Evolutionary conservation across 1,140 invertebrate genomes (phyloP).

Genomic region (Eufriesea mexicana): DNA sequence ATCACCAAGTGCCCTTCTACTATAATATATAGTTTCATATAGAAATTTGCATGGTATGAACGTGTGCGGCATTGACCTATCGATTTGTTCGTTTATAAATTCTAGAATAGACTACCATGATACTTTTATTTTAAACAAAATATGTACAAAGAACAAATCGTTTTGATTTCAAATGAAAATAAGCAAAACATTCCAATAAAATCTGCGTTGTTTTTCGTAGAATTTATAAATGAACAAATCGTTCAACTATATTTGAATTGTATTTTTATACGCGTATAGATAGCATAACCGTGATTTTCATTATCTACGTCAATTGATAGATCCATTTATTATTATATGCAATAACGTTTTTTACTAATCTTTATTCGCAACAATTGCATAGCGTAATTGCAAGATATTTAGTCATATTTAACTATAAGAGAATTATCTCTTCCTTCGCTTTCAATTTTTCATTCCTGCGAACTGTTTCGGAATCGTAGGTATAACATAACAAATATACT

Average conservation of each 20-base stretch:
- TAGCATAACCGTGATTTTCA: not conserved
- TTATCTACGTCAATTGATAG: not conserved
- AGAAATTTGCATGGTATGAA: not conserved
- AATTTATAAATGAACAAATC: slow-evolving; percentile 5
- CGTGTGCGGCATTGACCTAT: not conserved
- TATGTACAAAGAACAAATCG: not conserved
- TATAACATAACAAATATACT: not conserved
- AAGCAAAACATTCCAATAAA: slow-evolving; percentile 8
- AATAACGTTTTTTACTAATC: not conserved
- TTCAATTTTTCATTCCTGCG: not conserved
- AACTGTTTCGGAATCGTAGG: not conserved
- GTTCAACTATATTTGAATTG: not conserved
- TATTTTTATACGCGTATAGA: not conserved
- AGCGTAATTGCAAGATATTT: not conserved
- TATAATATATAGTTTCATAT: slow-evolving; percentile 6
- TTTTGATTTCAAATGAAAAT: not conserved
- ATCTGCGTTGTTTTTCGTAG: not conserved
- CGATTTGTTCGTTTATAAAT: not conserved
- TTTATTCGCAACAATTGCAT: not conserved
- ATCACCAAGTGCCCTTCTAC: slow-evolving; percentile 15
- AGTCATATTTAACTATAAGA: not conserved
- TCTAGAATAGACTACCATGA: not conserved
- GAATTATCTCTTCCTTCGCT: not conserved
- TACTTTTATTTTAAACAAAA: not conserved
- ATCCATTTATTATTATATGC: not conserved